phyloP scores from a whole-genome alignment of 2,113 vertebrate species.

The Myrmophylax atrothorax region DNA sequence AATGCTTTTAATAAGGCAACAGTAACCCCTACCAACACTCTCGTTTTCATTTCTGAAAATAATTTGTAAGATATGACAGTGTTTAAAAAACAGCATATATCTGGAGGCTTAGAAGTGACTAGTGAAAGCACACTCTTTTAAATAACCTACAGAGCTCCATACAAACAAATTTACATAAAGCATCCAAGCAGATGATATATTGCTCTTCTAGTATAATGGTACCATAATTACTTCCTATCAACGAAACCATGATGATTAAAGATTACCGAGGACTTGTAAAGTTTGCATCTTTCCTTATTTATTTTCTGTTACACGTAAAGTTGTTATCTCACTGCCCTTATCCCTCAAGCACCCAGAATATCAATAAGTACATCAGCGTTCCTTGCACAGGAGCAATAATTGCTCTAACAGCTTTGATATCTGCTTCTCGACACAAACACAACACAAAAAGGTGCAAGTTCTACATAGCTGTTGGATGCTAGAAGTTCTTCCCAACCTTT shows the following conservation, averaged over 20 bases:
- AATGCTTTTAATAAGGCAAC: background rate
- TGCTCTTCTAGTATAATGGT: background rate
- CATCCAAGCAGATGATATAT: background rate
- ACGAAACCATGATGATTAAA: background rate
- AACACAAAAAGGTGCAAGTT: background rate
- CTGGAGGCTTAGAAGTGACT: background rate
- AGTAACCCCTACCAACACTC: background rate
- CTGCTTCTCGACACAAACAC: background rate
- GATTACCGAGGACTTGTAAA: background rate
- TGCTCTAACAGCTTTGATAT: background rate
- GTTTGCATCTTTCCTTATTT: background rate
- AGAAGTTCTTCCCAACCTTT: conserved; percentile 5
- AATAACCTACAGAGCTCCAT: background rate
- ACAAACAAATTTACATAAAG: background rate
- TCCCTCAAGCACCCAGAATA: background rate
- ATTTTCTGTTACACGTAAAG: background rate
- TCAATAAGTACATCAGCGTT: background rate
- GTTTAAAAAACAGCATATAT: background rate
- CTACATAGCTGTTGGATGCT: background rate
- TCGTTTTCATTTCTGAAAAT: background rate
- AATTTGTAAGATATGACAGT: background rate
- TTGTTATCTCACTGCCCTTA: background rate
- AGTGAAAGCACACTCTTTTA: background rate
- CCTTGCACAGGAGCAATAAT: background rate
- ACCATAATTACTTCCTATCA: background rate